These are phyloP conservation scores for Antheraea yamamai DNA, from an alignment of 2,888 invertebrate genomes.

Conservation along the genomic window DNA sequence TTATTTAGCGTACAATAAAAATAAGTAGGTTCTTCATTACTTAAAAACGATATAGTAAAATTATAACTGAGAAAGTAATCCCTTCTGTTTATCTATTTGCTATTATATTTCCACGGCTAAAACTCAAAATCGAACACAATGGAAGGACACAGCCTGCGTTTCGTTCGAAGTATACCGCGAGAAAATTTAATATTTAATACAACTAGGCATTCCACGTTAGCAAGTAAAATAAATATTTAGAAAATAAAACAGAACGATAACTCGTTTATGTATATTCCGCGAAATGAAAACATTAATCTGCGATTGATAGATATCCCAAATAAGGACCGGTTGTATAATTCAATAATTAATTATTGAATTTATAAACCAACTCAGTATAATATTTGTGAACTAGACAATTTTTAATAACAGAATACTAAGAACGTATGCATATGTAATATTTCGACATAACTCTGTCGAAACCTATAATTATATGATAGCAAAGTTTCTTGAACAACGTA, in stretches of 20 bases:
- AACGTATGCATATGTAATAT: conserved; percentile 10
- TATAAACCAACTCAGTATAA: not conserved
- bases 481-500: not conserved
- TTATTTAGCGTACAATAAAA: no score
- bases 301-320: not conserved
- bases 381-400: not conserved
- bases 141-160: no score
- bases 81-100: no score
- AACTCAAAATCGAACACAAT: no score
- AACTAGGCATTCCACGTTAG: not conserved
- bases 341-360: not conserved
- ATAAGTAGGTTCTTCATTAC: no score
- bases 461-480: conserved; percentile 7
- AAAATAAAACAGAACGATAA: not conserved
- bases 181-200: not conserved
- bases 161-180: no score
- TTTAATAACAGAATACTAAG: conserved; percentile 6
- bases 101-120: no score
- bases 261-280: not conserved
- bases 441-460: conserved; percentile 6
- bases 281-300: conserved; percentile 2
- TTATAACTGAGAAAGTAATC: no score
- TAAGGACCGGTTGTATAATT: not conserved
- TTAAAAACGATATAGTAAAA: no score
- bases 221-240: not conserved